Evolutionary conservation across 2,797 vertebrate species (phyloP).

Genomic region (Spinus pinus): DNA sequence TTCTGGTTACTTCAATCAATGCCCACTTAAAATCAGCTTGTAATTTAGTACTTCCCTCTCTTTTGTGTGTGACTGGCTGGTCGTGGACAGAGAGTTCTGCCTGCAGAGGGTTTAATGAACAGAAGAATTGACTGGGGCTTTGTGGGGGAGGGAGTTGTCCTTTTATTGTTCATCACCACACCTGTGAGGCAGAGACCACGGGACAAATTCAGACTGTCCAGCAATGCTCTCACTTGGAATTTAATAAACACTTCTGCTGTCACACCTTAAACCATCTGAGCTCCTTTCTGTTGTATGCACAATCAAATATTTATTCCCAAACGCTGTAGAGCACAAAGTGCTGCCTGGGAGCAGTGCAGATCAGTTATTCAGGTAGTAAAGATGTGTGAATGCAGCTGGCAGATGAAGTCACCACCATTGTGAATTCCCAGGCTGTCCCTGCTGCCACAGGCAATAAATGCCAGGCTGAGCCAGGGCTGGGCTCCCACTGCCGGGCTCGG

Average conservation of each 20-base stretch:
- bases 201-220: constrained; percentile 8
- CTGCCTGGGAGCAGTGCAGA: constrained; percentile 42
- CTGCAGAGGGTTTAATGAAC: constrained; percentile 5
- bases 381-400: constrained; percentile 80
- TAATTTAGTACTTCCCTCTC: constrained; percentile 45
- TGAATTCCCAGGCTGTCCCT: constrained; percentile 77
- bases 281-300: constrained; percentile 39
- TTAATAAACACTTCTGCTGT: constrained; percentile 64
- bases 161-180: constrained; percentile 22
- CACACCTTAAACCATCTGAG: constrained; percentile 68
- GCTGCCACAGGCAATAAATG: constrained; percentile 76
- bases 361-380: constrained; percentile 74
- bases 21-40: constrained; percentile 37
- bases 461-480: constrained; percentile 65
- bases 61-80: not conserved
- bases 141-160: not conserved
- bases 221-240: constrained; percentile 29
- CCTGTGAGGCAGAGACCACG: constrained; percentile 5
- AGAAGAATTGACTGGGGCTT: not conserved
- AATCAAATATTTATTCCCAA: constrained; percentile 76
- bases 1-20: constrained; percentile 55
- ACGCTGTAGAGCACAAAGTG: constrained; percentile 56
- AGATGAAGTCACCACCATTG: constrained; percentile 69
- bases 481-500: constrained; percentile 60
- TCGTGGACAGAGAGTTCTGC: not conserved